These are phyloP conservation scores for Himalopsyche tibetana DNA, from an alignment of 2,888 invertebrate species.

Conservation along the genomic window DNA sequence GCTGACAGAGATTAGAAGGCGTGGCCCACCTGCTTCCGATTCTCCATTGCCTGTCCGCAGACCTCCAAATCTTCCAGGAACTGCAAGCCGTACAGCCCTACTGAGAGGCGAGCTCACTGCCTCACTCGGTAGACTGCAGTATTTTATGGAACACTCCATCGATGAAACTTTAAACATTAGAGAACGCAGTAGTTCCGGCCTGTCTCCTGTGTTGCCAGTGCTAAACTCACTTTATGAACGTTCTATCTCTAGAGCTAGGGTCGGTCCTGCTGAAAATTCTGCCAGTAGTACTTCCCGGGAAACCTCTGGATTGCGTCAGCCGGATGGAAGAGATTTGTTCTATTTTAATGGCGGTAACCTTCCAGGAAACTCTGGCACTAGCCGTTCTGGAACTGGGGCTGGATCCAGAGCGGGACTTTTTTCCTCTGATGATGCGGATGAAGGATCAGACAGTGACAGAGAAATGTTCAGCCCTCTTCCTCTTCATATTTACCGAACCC, in stretches of 20 bases:
- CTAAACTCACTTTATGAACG: slow-evolving; percentile 3
- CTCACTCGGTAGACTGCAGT: slow-evolving; percentile 61
- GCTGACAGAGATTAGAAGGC: slow-evolving; percentile 67
- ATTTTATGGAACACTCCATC: slow-evolving; percentile 62
- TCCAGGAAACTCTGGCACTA: neutral
- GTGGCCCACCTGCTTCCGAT: neutral
- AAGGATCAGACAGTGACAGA: slow-evolving; percentile 61
- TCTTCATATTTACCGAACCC: slow-evolving; percentile 55
- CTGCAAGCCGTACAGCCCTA: slow-evolving; percentile 21
- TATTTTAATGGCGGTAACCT: neutral
- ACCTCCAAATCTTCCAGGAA: neutral
- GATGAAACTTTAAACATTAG: slow-evolving; percentile 62
- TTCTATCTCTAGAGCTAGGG: slow-evolving; percentile 37
- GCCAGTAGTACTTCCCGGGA: neutral
- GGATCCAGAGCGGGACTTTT: slow-evolving; percentile 25
- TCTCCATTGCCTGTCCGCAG: neutral
- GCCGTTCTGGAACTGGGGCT: slow-evolving; percentile 67
- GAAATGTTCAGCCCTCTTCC: slow-evolving; percentile 62
- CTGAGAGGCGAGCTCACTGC: slow-evolving; percentile 55
- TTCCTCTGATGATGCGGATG: slow-evolving; percentile 59
- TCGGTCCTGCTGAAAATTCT: slow-evolving; percentile 48
- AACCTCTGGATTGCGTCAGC: neutral
- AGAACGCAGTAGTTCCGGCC: slow-evolving; percentile 53
- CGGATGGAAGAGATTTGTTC: neutral
- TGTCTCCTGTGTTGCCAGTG: slow-evolving; percentile 32